Evolutionary conservation across 64 coral and sea anemone species (phyloP), one percentile per base, ranked within the genome.

Genomic region (Platygyra sinensis): DNA sequence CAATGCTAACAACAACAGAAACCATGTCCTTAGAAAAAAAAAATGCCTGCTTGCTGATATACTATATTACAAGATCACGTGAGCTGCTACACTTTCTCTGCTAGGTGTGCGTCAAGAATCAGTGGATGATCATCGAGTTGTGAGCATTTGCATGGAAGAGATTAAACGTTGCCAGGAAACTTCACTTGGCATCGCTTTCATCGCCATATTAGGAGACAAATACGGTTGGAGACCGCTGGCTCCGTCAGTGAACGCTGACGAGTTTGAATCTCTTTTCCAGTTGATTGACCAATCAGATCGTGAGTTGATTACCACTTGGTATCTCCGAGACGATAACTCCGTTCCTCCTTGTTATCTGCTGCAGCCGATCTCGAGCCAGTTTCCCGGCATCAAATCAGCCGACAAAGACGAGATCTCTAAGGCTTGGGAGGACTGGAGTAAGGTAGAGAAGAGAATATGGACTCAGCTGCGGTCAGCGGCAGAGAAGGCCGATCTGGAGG

Each of bases 81-180:
- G 42, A 0, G 42, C 42, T 46, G 42, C 42, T 46, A 46, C 42
- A 46, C 42, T 46, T 46, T 46, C 42, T 6, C 42, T 46, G 4
- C 42, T 57, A 91, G 89, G 89, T 76, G 80, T 91, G 19, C 89
- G 89, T 29, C 80, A 91, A 62, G 80, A 91, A 30, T 91, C 89
- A 7, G 89, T 91, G 8, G 89, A 91, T 22, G 89, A 91, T 69
- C 89, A 91, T 50, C 81, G 89, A 15, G 73, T 86, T 11, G 72
- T 91, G 2, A 86, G 69, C 36, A 91, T 91, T 31, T 91, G 89
- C 22, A 91, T 91, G 80, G 89, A 91, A 83, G 89, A 91, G 71
- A 91, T 91, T 12, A 91, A 91, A n/a, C 89, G 89, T 6, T 91
- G 89, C 30, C 89, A 91, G 49, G 89, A 91, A 22, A 91, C 57